Evolutionary conservation across 1,140 invertebrate genomes (phyloP).

Genomic region (Hyles vespertilio): DNA sequence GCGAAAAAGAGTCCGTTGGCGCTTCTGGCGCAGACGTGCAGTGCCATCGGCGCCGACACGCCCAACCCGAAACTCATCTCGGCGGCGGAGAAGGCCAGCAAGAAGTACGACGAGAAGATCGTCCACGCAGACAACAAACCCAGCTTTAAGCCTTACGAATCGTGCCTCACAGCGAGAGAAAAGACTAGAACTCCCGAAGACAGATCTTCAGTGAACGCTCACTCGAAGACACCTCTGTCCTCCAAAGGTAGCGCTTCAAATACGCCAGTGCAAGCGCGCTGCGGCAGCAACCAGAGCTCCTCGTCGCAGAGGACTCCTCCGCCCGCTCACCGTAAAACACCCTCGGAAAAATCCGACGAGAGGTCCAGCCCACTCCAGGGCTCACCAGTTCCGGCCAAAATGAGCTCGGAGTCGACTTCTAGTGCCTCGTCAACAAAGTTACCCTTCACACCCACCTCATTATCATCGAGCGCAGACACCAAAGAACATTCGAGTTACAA

Average conservation of each 20-base stretch:
- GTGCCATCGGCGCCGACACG: conserved; percentile 94
- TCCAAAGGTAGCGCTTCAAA: conserved; percentile 69
- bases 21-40: conserved; percentile 95
- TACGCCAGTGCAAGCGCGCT: conserved; percentile 71
- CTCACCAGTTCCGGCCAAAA: conserved; percentile 65
- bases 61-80: conserved; percentile 83
- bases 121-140: conserved; percentile 76
- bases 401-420: conserved; percentile 56
- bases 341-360: conserved; percentile 71
- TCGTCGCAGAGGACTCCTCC: conserved; percentile 78
- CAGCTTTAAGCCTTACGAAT: conserved; percentile 85
- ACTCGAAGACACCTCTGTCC: conserved; percentile 76
- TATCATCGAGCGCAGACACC: conserved; percentile 77
- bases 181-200: conserved; percentile 79
- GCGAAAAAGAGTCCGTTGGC: conserved; percentile 96
- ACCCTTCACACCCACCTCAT: conserved; percentile 73
- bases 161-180: conserved; percentile 77
- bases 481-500: conserved; percentile 83
- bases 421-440: conserved; percentile 66
- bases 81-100: conserved; percentile 80
- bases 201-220: conserved; percentile 69
- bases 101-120: conserved; percentile 76
- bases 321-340: conserved; percentile 69
- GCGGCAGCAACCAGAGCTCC: conserved; percentile 80
- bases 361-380: conserved; percentile 65